Evolutionary conservation across 2,113 vertebrate genomes (phyloP), one percentile per base, ranked within the genome.

Genomic region (Vanacampus margaritifer): DNA sequence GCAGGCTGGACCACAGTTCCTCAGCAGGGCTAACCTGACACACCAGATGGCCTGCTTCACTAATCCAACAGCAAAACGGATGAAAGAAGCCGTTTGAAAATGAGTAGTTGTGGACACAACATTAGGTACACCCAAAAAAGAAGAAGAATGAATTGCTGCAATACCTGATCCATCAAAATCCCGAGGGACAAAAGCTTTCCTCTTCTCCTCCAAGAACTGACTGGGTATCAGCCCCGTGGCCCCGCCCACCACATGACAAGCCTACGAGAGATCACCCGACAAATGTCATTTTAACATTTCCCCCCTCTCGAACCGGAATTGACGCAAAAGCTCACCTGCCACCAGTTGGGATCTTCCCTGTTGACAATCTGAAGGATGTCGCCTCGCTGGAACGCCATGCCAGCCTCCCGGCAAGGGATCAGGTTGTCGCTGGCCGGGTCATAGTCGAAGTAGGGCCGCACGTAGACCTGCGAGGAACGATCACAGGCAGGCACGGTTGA

Each of bases 361-460:
- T 98, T 98, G 72, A 99, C 96, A 67, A 99, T 97, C 90, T 99
- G 97, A 76, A 99, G 94, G 87, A 98, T 93, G 91, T 98, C 97
- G 43, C 95, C 95, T 83, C 91, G 94, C 71, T 93, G 90, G 89
- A 99, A 99, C 66, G 91, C 93, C 86, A 99, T 89, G 32, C 97
- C 97, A 5, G 97, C 97, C 90, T 99, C 97, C 90, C 94, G 95
- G 85, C 97, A 99, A 0, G 97, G 97, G 79, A 98, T 98, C 83
- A 99, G 91, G 82, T 92, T 96, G 91, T 99, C 97, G 43, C 90
- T 94, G 83, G 93, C 93, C 6, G 97, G 97, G 87, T 96, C 93
- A 76, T 99, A 99, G 91, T 99, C 96, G 86, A 98, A 98, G 85
- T 98, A 97, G 53, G 97, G 95, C 77, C 96, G 94, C 84, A 99